Conservation (phyloP, 2,888 invertebrate species). For the Rhagonycha fulva region DNA sequence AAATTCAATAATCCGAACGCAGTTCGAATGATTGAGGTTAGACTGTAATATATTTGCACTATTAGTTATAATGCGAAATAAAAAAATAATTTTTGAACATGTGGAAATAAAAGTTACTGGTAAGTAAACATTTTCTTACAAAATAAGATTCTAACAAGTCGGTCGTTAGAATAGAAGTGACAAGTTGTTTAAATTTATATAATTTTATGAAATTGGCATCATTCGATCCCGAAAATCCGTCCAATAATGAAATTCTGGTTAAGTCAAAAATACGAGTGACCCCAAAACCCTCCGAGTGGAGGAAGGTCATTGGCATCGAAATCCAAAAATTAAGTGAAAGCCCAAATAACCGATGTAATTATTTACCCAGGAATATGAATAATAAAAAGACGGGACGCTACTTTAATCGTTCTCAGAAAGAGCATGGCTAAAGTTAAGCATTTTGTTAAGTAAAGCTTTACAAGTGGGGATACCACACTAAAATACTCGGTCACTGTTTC, state of each 20-base stretch:
- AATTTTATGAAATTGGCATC: background rate
- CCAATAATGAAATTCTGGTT: background rate
- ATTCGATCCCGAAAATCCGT: background rate
- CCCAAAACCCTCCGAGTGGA: background rate
- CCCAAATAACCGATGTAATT: background rate
- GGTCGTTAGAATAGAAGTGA: background rate
- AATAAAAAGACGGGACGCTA: background rate
- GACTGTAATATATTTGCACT: no score
- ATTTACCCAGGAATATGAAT: background rate
- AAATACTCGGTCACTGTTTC: constrained; percentile 32
- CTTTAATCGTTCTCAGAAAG: constrained; percentile 25
- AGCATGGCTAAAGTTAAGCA: constrained; percentile 23
- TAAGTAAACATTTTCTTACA: background rate
- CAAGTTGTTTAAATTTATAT: background rate
- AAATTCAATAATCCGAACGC: no score
- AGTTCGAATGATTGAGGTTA: no score
- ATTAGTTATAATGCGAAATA: background rate
- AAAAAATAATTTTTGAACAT: background rate
- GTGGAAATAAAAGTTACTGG: background rate
- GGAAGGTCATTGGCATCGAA: background rate
- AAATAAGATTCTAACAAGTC: background rate
- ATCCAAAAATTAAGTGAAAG: background rate
- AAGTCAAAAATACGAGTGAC: background rate
- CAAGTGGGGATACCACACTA: constrained; percentile 27
- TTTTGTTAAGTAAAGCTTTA: constrained; percentile 3